A percentile compares a stretch with the other conserved stretches of the same genome.
These are phyloP conservation scores for Chaetodon auriga DNA, from an alignment of 2,113 vertebrate species.

Conservation along the genomic window DNA sequence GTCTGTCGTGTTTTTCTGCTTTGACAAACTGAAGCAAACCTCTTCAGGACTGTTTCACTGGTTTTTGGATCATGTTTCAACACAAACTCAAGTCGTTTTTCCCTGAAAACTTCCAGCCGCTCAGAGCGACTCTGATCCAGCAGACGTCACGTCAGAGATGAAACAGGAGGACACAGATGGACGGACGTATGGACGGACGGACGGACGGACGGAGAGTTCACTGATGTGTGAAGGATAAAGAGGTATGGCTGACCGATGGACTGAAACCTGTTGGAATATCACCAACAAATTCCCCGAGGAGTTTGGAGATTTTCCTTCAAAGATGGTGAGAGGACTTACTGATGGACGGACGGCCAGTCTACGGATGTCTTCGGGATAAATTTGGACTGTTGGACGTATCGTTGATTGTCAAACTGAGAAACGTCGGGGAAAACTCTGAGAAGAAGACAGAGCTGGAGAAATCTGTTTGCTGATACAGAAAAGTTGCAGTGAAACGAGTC, in stretches of 20 bases:
- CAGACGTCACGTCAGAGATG: not conserved
- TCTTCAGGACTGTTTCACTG: not conserved
- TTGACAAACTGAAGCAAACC: not conserved
- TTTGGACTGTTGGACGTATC: not conserved
- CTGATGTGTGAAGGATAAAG: not conserved
- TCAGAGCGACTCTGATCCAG: not conserved
- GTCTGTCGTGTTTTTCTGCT: no score
- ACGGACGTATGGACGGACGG: not conserved
- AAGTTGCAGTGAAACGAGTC: not conserved
- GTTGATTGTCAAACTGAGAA: not conserved
- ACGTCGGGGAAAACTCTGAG: not conserved
- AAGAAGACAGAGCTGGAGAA: not conserved
- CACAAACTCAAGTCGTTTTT: not conserved
- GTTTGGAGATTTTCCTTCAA: not conserved
- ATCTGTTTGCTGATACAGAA: not conserved
- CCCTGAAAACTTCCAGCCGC: not conserved
- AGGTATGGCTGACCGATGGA: not conserved
- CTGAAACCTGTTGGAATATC: constrained; percentile 5
- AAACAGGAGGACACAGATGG: not conserved
- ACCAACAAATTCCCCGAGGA: not conserved
- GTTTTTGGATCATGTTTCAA: not conserved
- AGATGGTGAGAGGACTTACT: not conserved
- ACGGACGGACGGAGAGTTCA: not conserved
- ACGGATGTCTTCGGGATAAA: not conserved
- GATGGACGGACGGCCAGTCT: not conserved